Conservation (phyloP, 1,140 invertebrate species). For the Polypedilum pembai region DNA sequence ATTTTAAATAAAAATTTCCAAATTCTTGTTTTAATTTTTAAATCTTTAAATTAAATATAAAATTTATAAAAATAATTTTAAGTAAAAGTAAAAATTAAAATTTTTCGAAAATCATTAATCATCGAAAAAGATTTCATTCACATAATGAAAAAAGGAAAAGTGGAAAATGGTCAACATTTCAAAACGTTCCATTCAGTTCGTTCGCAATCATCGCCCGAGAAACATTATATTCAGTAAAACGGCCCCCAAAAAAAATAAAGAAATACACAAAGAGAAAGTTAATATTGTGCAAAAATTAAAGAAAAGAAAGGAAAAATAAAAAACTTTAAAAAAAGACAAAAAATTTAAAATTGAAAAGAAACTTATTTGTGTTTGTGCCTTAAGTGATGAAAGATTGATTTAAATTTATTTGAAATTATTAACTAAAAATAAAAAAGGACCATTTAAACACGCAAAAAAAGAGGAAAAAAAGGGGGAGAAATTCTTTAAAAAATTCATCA, state of each 20-base stretch:
- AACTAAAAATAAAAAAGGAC: too few relatives aligned
- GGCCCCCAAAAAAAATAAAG: not conserved
- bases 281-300: not conserved
- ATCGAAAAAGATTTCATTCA: not conserved
- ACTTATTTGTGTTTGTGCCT: conserved; percentile 22
- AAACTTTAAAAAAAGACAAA: not conserved
- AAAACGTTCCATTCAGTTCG: not conserved
- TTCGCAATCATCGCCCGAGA: conserved; percentile 4
- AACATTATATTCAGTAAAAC: not conserved
- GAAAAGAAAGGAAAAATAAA: not conserved
- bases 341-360: not conserved
- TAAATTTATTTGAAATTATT: not conserved
- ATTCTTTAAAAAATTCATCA: not conserved
- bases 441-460: too few relatives aligned
- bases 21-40: too few relatives aligned
- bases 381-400: not conserved
- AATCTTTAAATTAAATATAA: too few relatives aligned
- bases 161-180: conserved; percentile 1
- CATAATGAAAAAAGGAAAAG: not conserved
- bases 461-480: too few relatives aligned
- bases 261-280: not conserved
- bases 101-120: not conserved
- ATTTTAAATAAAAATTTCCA: too few relatives aligned
- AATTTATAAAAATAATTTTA: too few relatives aligned
- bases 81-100: too few relatives aligned